Evolutionary conservation across 2,797 vertebrate species (phyloP).

Genomic region (Danionella dracula): DNA sequence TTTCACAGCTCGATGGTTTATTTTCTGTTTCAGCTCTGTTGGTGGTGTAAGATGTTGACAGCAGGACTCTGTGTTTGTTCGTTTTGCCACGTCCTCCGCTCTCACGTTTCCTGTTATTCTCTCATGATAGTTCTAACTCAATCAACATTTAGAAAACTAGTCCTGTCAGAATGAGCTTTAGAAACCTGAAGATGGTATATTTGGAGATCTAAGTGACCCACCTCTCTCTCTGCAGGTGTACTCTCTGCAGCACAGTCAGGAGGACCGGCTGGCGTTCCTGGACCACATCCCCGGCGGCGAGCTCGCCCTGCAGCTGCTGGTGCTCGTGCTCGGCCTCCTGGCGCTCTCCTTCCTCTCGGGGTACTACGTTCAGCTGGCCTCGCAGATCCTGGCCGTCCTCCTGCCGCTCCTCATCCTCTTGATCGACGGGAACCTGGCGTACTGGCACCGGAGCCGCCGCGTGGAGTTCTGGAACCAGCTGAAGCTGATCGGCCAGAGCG

Average conservation of each 20-base stretch:
- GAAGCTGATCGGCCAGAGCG: slow-evolving; percentile 89
- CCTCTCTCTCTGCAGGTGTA: slow-evolving; percentile 74
- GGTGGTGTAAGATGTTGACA: too few relatives aligned
- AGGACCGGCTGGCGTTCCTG: slow-evolving; percentile 84
- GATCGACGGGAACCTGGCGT: slow-evolving; percentile 86
- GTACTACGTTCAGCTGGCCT: slow-evolving; percentile 78
- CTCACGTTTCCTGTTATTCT: too few relatives aligned
- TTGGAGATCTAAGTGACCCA: too few relatives aligned
- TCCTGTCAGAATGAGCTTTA: too few relatives aligned
- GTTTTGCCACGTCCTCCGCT: too few relatives aligned
- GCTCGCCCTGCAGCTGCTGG: slow-evolving; percentile 80
- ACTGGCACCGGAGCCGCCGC: slow-evolving; percentile 80
- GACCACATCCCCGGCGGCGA: slow-evolving; percentile 84
- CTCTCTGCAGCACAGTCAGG: slow-evolving; percentile 91
- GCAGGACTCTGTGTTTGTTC: too few relatives aligned
- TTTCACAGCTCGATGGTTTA: too few relatives aligned
- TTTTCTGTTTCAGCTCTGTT: too few relatives aligned
- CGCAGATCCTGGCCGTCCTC: slow-evolving; percentile 84
- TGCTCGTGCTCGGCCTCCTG: slow-evolving; percentile 81
- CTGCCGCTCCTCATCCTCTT: slow-evolving; percentile 83
- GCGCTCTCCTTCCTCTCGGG: slow-evolving; percentile 91
- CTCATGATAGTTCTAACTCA: too few relatives aligned
- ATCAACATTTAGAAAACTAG: too few relatives aligned
- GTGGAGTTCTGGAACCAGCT: slow-evolving; percentile 99
- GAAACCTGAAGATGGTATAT: too few relatives aligned